Evolutionary conservation across 2,888 invertebrate species (phyloP).

Genomic region (Hydrotaea diabolus): DNA sequence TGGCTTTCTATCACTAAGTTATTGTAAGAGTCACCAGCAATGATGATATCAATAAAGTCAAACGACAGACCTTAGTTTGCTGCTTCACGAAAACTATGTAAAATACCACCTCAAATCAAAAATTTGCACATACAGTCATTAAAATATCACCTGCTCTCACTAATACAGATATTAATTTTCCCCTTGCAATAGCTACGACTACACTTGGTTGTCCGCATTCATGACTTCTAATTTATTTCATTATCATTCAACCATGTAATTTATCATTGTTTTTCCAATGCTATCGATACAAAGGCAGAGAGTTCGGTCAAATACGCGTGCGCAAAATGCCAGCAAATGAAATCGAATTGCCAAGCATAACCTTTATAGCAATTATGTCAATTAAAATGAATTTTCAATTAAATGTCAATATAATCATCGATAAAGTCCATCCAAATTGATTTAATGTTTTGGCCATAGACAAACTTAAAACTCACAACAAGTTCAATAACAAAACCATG

Average conservation of each 20-base stretch:
- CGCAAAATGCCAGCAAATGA: no score
- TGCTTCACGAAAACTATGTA: no score
- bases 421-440: conserved; percentile 59
- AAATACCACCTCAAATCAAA: no score
- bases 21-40: no score
- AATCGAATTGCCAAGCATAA: conserved; percentile 16
- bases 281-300: neutral
- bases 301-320: neutral
- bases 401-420: conserved; percentile 45
- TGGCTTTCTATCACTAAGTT: no score
- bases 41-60: no score
- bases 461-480: conserved; percentile 43
- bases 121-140: no score
- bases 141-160: no score
- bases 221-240: conserved; percentile 13
- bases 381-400: conserved; percentile 47
- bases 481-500: conserved; percentile 63
- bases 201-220: neutral
- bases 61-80: no score
- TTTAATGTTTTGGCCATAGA: conserved; percentile 43
- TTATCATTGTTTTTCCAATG: conserved; percentile 20
- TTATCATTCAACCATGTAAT: neutral
- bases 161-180: no score
- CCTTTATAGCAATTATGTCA: conserved; percentile 53
- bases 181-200: no score